Evolutionary conservation across 2,113 vertebrate species (phyloP), one percentile per base, ranked within the genome.

Genomic region (Lepidothrix coronata): DNA sequence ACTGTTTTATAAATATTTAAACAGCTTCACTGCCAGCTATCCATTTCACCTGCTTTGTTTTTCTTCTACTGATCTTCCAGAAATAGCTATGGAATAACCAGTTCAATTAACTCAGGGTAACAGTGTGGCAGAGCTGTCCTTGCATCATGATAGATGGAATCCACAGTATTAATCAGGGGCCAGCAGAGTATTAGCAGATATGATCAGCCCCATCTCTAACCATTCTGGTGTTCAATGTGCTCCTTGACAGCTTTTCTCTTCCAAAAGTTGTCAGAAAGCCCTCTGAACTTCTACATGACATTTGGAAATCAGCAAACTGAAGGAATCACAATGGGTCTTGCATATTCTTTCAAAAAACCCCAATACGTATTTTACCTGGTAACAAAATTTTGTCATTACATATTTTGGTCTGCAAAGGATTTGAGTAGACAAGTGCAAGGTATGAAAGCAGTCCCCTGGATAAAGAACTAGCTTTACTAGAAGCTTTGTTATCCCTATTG

Each of bases 1-100:
- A 94, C 68, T 78, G 63, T 88, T 96, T 57, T 59, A 95, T 95
- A 90, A 97, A 95, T 96, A 93, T 94, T 97, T 96, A 84, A 97
- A 72, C 79, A 95, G 68, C 76, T 78, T 88, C 76, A 74, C 65
- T 88, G 52, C 3, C 24, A 80, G 82, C 76, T 80, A 81, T 87
- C 85, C 73, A 58, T 92, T 91, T 85, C 85, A 91, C 92, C 88
- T 94, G 85, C 92, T 96, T 92, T 96, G 95, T 90, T 95, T 95
- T 95, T 3, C 76, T 95, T 79, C 79, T 84, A 12, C 85, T 84
- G 88, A 23, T 86, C 39, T 78, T 79, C 79, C 61, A 91, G 90
- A 43, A 88, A 35, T 5, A 72, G 83, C 79, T 30, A 31, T 59
- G 83, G 93, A 84, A 93, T 89, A 37, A 31, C 57, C 70, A 88